phyloP scores from a whole-genome alignment of 2,113 vertebrate species.

The Nyctibius bracteatus region DNA sequence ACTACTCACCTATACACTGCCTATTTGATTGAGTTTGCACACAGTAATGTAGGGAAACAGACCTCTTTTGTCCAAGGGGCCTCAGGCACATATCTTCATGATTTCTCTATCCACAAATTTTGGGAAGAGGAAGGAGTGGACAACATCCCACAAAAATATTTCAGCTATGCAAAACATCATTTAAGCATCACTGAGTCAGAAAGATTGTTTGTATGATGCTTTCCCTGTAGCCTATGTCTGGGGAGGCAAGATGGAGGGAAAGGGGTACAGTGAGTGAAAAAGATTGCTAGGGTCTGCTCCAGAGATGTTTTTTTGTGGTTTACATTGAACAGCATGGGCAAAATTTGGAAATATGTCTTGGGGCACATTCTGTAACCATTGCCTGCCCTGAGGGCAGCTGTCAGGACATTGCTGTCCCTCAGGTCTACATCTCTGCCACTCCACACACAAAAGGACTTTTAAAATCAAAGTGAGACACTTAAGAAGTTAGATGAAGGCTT shows the following conservation, averaged over 20 bases:
- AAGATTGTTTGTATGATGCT: background rate
- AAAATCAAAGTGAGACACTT: background rate
- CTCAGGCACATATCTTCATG: background rate
- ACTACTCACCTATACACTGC: background rate
- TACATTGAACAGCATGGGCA: background rate
- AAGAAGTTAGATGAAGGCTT: background rate
- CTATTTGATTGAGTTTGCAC: background rate
- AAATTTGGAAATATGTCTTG: background rate
- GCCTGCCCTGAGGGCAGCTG: background rate
- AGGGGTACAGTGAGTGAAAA: background rate
- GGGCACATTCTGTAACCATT: background rate
- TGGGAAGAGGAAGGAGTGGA: background rate
- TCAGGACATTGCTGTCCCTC: background rate
- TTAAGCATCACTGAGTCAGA: background rate
- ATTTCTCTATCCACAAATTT: background rate
- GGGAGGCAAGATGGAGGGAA: background rate
- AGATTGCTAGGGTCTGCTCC: background rate
- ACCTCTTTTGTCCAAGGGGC: background rate
- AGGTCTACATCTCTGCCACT: background rate
- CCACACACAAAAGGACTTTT: background rate
- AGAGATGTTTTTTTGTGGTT: background rate
- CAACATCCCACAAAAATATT: background rate
- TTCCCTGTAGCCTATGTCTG: background rate
- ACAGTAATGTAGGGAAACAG: background rate
- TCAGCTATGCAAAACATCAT: background rate